Evolutionary conservation across 2,888 invertebrate genomes (phyloP), one percentile per base, ranked within the genome.

Genomic region (Julus scandinavius): DNA sequence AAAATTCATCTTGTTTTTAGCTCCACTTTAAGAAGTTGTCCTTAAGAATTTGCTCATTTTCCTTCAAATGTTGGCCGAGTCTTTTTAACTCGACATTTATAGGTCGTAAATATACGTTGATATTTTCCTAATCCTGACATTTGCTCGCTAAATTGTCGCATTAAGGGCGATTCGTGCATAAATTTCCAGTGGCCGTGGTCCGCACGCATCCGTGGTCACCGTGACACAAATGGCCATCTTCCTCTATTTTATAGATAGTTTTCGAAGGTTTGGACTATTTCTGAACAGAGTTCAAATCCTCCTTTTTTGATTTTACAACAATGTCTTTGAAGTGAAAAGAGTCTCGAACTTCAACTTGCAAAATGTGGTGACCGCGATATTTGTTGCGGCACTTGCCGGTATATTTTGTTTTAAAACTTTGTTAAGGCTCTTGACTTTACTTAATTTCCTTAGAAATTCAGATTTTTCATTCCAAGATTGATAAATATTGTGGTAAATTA

Each of bases 111-210:
- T 63, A n/a, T 63, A 63, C 20, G 63, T 63, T 63, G 63, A 63
- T 63, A 63, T 63, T 63, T 63, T 63, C 63, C 63, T 20, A 63
- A 63, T 63, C 63, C 63, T 63, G 63, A 63, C 63, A 63, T 63
- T 63, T 63, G 63, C 63, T 63, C 63, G 63, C 63, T 63, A 63
- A 63, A 63, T 63, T 20, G 63, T 63, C 63, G 63, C 63, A 63
- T 63, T 63, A 63, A 20, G 63, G 63, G 20, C 63, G 63, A n/a
- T 63, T 9, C 63, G 63, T 63, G 63, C 63, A 63, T 63, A 63
- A 63, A 63, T 63, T 63, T 63, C 63, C 63, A 63, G 4, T 63
- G 63, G n/a, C 63, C 63, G 63, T 20, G 6, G 63, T 63, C 63
- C 63, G n/a, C 54, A 54, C 13, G 54, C 54, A 54, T 13, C 54